These are phyloP conservation scores for Plusia festucae DNA, from an alignment of 2,888 invertebrate species.

Conservation along the genomic window DNA sequence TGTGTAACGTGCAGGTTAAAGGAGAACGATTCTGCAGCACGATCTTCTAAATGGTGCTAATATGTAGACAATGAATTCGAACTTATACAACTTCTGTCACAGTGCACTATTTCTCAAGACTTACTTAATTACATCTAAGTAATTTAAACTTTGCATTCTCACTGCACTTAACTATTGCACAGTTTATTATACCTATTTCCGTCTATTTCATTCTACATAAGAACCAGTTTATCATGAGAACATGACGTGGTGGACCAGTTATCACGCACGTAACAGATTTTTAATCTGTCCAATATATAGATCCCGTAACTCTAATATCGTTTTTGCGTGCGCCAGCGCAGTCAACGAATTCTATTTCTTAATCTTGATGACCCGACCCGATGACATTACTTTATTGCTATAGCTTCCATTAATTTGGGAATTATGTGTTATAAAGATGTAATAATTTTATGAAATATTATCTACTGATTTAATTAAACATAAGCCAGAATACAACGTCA, in stretches of 20 bases:
- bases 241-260: slow-evolving; percentile 34
- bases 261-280: slow-evolving; percentile 44
- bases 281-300: slow-evolving; percentile 38
- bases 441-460: neutral
- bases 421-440: neutral
- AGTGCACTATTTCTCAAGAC: neutral
- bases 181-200: neutral
- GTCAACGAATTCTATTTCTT: slow-evolving; percentile 47
- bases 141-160: neutral
- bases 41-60: neutral
- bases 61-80: too few relatives aligned
- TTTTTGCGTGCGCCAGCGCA: slow-evolving; percentile 63
- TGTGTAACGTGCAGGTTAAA: too few relatives aligned
- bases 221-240: slow-evolving; percentile 1
- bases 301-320: slow-evolving; percentile 73
- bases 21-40: too few relatives aligned
- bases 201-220: slow-evolving; percentile 2
- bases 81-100: neutral
- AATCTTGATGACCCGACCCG: slow-evolving; percentile 63
- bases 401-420: neutral
- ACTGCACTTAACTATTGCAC: neutral
- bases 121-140: neutral
- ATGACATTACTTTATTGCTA: slow-evolving; percentile 57
- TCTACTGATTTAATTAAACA: neutral
- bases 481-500: neutral